Conservation (phyloP, 35 echinoderm and acorn worm species). For the Anneissia japonica region DNA sequence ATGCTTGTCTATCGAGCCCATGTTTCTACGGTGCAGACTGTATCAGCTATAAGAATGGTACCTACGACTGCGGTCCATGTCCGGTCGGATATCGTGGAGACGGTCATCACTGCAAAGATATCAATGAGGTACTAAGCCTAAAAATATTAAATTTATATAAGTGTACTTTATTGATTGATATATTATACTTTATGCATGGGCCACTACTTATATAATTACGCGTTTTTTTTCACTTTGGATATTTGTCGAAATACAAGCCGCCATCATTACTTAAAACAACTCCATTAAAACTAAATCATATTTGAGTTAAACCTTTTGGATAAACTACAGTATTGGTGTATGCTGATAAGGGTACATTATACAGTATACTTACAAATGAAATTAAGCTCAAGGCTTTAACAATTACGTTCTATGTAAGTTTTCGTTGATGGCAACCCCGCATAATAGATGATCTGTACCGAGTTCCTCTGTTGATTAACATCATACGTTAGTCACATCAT, state of each 20-base stretch:
- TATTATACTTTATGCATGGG: neutral
- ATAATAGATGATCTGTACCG: too few species aligned
- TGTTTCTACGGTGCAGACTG: slow-evolving; percentile 95
- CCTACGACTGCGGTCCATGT: slow-evolving; percentile 68
- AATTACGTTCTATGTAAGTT: too few species aligned
- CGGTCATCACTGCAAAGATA: slow-evolving; percentile 64
- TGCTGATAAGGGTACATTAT: too few species aligned
- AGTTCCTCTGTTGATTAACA: neutral
- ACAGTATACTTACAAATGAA: too few species aligned
- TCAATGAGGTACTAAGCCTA: slow-evolving; percentile 82
- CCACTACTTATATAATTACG: neutral
- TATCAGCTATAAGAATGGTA: slow-evolving; percentile 54
- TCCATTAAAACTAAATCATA: too few species aligned
- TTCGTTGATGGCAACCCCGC: too few species aligned
- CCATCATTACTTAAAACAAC: too few species aligned
- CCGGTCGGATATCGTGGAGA: slow-evolving; percentile 79
- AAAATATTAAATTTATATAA: neutral
- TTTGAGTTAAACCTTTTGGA: too few species aligned
- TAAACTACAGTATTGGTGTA: too few species aligned
- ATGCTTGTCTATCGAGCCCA: slow-evolving; percentile 95
- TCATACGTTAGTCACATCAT: neutral
- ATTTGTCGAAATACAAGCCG: neutral
- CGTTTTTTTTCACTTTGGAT: neutral
- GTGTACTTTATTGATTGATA: neutral
- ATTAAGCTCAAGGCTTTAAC: too few species aligned